Conservation (phyloP, 2,888 invertebrate species). For the Drosophila melanosoma region DNA sequence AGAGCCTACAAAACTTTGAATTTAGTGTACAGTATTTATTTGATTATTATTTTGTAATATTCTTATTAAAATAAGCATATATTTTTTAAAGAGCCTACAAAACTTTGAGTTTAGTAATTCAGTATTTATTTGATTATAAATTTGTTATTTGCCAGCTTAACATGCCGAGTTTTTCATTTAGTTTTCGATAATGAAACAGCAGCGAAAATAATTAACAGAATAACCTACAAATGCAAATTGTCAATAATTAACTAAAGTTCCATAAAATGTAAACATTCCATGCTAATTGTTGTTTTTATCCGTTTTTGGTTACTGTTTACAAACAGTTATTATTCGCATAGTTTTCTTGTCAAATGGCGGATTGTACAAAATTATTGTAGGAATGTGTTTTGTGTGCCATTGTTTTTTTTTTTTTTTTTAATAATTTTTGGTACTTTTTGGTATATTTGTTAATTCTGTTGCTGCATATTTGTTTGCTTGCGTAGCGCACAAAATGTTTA, state of each 20-base stretch:
- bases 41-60: neutral
- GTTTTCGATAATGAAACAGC: neutral
- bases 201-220: conserved; percentile 9
- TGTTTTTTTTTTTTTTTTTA: neutral
- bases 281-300: conserved; percentile 60
- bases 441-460: conserved; percentile 44
- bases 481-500: conserved; percentile 68
- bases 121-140: neutral
- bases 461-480: conserved; percentile 58
- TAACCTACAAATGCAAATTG: conserved; percentile 60
- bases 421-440: conserved; percentile 18
- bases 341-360: conserved; percentile 67
- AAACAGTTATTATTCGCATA: conserved; percentile 50
- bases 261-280: conserved; percentile 57
- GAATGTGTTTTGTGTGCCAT: conserved; percentile 18
- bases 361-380: conserved; percentile 42
- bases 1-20: neutral
- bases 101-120: neutral
- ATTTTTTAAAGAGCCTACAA: neutral
- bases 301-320: conserved; percentile 27
- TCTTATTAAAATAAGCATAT: neutral
- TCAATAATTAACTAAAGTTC: conserved; percentile 73
- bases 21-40: neutral
- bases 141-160: neutral
- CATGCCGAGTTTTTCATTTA: too few species aligned